phyloP scores from a whole-genome alignment of 2,888 invertebrate species.

The Hydropsyche betteni region DNA sequence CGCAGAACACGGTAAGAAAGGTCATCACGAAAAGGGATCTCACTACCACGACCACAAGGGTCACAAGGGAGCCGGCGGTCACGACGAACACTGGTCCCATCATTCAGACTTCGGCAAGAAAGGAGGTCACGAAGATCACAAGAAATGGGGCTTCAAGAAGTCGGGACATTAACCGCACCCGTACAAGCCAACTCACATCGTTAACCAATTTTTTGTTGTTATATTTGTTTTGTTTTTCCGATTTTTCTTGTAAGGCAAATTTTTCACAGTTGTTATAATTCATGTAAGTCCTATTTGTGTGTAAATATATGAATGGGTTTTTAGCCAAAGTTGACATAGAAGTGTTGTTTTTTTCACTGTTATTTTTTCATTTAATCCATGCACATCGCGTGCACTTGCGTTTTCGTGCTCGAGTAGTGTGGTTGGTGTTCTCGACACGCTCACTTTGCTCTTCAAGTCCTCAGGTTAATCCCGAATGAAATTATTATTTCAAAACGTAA shows the following conservation, averaged over 20 bases:
- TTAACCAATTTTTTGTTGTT: constrained; percentile 18
- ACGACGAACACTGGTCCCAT: constrained; percentile 79
- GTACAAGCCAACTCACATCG: background rate
- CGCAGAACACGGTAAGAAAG: constrained; percentile 82
- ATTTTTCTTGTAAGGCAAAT: constrained; percentile 3
- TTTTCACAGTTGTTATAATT: constrained; percentile 6
- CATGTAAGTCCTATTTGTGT: constrained; percentile 14
- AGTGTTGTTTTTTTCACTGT: background rate
- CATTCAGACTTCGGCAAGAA: constrained; percentile 81
- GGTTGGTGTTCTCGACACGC: constrained; percentile 30
- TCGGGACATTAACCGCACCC: constrained; percentile 56
- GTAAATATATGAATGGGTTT: constrained; percentile 27
- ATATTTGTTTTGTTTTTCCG: constrained; percentile 3
- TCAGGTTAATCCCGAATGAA: constrained; percentile 27
- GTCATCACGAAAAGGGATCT: constrained; percentile 81
- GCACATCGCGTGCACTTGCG: constrained; percentile 10
- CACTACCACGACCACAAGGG: constrained; percentile 83
- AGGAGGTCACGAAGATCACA: constrained; percentile 81
- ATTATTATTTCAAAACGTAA: constrained; percentile 29
- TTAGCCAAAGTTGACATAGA: constrained; percentile 3
- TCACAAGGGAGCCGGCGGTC: constrained; percentile 80
- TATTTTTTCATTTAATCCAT: too few species aligned
- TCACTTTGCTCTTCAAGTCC: constrained; percentile 36
- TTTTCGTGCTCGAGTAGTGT: constrained; percentile 19
- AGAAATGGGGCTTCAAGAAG: constrained; percentile 77